Base-by-base conservation (phyloP, 1,140 invertebrate species). In the Drosophila ambigua region DNA sequence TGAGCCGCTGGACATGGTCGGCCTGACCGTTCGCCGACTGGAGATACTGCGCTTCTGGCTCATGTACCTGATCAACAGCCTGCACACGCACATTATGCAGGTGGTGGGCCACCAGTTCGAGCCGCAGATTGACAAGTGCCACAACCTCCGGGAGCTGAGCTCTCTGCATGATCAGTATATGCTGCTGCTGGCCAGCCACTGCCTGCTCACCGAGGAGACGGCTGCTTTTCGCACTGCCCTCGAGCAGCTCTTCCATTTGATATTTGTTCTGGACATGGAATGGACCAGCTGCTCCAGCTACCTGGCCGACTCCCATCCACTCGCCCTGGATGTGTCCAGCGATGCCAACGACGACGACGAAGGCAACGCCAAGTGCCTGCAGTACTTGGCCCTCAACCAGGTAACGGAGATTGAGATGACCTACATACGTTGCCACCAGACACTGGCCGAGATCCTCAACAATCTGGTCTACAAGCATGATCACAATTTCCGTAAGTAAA, bases 31-130 rank as follows among this genome's bases (percentile, higher is more conserved):
- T 15, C 80, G 91, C 1, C 91, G 91, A 2, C 72, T 92, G 58
- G 83, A 92, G 50, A 87, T 90, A 2, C 3, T 91, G n/a, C 90
- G 91, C 20, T 91, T 91, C 46, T 92, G 90, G 90, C 65, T 92
- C n/a, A 73, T 83, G 7, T 87, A 80, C 35, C 49, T 90, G 4
- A 55, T 89, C 35, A 78, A 80, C 54, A 78, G 63, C 50, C 44
- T 92, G 20, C 90, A 91, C 51, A 73, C 67, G 7, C 83, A 92
- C 77, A 43, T 92, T 5, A 53, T 92, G 41, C 73, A 90, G 16
- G 51, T 69, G 0, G 24, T 90, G 50, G 78, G 77, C 1, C 24
- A 58, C 1, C 72, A 89, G 43, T 75, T 92, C 20, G 84, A 90
- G 39, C 53, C 48, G 0, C 51, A 72, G 23, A 50, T 92, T 1